Conservation (phyloP, 2,888 invertebrate genomes). For the Amphipyra berbera region DNA sequence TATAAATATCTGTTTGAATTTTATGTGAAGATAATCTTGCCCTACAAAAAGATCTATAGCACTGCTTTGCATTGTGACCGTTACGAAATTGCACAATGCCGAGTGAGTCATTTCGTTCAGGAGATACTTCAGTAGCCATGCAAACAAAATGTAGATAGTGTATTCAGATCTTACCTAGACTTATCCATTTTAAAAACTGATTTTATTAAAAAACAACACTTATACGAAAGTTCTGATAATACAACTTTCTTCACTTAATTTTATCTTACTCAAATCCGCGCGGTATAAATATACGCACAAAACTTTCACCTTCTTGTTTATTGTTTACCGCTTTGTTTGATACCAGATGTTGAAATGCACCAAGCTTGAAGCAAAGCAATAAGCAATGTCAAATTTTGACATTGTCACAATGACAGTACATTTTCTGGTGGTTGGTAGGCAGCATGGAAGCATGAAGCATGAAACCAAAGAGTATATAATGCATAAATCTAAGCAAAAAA, state of each 20-base stretch:
- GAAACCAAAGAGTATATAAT: too few species aligned
- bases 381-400: conserved; percentile 35
- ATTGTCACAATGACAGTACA: conserved; percentile 28
- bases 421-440: conserved; percentile 9
- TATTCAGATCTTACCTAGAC: conserved; percentile 58
- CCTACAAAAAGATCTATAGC: conserved; percentile 45
- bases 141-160: conserved; percentile 33
- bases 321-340: conserved; percentile 59
- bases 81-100: conserved; percentile 58
- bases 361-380: too few species aligned
- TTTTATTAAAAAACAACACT: conserved; percentile 16
- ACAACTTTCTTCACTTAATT: conserved; percentile 21
- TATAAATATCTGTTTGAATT: not conserved
- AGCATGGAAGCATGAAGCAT: too few species aligned
- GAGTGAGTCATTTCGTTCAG: conserved; percentile 54
- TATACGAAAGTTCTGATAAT: conserved; percentile 4
- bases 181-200: conserved; percentile 58
- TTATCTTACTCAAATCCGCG: conserved; percentile 17
- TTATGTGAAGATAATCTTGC: conserved; percentile 16
- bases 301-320: conserved; percentile 62
- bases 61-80: conserved; percentile 45
- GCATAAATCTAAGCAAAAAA: too few species aligned
- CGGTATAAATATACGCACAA: conserved; percentile 39
- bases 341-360: conserved; percentile 46
- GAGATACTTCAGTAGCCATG: conserved; percentile 44